These are phyloP conservation scores for Takifugu bimaculatus DNA, from an alignment of 2,113 vertebrate species.

Conservation along the genomic window DNA sequence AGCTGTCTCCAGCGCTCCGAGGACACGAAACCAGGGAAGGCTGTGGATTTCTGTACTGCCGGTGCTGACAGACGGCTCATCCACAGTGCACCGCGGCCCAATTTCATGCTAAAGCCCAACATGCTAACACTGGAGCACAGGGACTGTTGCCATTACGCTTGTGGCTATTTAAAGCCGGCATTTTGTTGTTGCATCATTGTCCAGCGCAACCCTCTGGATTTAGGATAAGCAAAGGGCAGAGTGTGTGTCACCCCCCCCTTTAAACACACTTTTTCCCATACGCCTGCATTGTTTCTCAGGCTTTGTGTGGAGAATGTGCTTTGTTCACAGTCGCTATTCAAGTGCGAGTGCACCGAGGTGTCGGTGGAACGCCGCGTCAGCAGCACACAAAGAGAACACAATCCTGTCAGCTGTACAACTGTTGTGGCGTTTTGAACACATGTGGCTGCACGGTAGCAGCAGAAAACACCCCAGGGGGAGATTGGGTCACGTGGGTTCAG, in stretches of 20 bases:
- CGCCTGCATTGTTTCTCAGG: slow-evolving; percentile 52
- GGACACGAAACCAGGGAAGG: slow-evolving; percentile 20
- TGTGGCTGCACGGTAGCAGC: no score
- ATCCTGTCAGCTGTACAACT: neutral
- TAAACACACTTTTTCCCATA: slow-evolving; percentile 51
- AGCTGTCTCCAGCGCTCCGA: slow-evolving; percentile 79
- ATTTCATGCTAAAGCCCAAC: slow-evolving; percentile 56
- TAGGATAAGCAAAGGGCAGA: slow-evolving; percentile 27
- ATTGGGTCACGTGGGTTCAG: no score
- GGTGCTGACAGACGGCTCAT: slow-evolving; percentile 49
- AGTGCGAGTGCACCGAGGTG: slow-evolving; percentile 17
- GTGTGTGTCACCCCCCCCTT: slow-evolving; percentile 25
- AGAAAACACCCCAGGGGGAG: no score
- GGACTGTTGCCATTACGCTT: neutral
- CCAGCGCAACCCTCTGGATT: slow-evolving; percentile 7
- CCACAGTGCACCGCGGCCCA: slow-evolving; percentile 33
- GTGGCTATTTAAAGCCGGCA: neutral
- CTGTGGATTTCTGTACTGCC: slow-evolving; percentile 59
- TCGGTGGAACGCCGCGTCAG: slow-evolving; percentile 49
- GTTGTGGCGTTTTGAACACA: neutral
- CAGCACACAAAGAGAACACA: slow-evolving; percentile 26
- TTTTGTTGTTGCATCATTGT: slow-evolving; percentile 1
- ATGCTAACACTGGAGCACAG: neutral
- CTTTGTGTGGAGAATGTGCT: slow-evolving; percentile 61
- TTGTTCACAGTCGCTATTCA: slow-evolving; percentile 62